Evolutionary conservation across 2,113 vertebrate species (phyloP).

Genomic region (Eidolon helvum): DNA sequence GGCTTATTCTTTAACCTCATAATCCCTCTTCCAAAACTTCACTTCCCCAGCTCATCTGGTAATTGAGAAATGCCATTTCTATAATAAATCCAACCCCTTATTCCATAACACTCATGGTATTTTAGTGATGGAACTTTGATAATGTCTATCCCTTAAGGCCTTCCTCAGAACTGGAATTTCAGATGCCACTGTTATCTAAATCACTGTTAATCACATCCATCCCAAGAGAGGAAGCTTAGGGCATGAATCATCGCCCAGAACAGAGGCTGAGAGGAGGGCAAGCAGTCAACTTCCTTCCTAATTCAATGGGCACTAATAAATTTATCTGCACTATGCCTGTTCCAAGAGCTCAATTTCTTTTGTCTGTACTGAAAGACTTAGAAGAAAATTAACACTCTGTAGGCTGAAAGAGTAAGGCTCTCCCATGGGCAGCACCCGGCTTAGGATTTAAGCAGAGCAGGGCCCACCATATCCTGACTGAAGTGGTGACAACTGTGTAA

Average conservation of each 20-base stretch:
- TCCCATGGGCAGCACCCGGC: neutral
- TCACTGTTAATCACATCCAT: neutral
- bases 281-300: constrained; percentile 54
- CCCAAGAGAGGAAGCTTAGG: neutral
- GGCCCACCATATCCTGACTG: accelerated
- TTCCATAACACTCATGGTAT: neutral
- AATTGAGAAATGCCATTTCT: neutral
- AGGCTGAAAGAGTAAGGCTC: neutral
- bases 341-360: constrained; percentile 27
- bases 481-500: neutral
- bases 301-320: constrained; percentile 36
- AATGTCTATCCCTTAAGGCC: neutral
- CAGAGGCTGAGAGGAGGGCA: neutral
- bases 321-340: neutral
- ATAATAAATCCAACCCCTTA: neutral
- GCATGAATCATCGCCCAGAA: constrained; percentile 14
- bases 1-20: neutral
- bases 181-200: neutral
- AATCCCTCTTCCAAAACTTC: neutral
- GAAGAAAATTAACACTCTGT: constrained; percentile 35
- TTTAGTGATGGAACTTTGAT: neutral
- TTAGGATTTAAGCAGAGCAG: neutral
- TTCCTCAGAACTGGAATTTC: neutral
- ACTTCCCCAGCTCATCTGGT: neutral
- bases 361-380: neutral